These are phyloP conservation scores for Tetraodon nigroviridis DNA, from an alignment of 2,113 vertebrate genomes.

Conservation along the genomic window DNA sequence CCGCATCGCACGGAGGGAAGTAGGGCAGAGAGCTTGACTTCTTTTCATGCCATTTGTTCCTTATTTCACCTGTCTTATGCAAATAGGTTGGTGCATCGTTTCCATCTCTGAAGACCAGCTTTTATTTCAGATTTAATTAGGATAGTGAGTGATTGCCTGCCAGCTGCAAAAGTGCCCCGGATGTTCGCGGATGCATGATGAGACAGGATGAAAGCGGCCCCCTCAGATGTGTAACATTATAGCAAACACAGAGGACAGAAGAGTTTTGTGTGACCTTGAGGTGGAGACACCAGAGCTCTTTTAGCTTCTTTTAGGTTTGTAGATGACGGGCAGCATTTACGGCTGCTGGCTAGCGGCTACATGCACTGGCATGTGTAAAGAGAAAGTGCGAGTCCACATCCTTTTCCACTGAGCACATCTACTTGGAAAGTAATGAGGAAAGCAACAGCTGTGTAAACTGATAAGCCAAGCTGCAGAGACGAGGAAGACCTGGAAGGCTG, in stretches of 20 bases:
- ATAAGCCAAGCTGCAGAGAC: constrained; percentile 53
- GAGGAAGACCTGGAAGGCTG: constrained; percentile 48
- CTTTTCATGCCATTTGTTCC: not conserved
- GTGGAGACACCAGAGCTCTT: constrained; percentile 7
- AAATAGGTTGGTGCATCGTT: too few relatives aligned
- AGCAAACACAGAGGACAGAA: not conserved
- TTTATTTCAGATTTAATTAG: too few relatives aligned
- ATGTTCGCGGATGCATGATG: too few relatives aligned
- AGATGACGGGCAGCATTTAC: constrained; percentile 19
- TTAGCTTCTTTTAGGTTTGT: constrained; percentile 9
- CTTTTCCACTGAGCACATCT: constrained; percentile 10
- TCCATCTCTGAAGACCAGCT: too few relatives aligned
- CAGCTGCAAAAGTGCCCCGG: too few relatives aligned
- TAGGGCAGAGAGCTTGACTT: not conserved
- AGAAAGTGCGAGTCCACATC: constrained; percentile 15
- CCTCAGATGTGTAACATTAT: not conserved
- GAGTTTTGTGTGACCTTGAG: not conserved
- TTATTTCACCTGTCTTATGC: not conserved
- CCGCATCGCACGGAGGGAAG: not conserved
- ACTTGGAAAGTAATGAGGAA: constrained; percentile 28
- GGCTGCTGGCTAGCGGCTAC: constrained; percentile 19
- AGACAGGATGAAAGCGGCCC: too few relatives aligned
- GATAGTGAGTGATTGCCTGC: too few relatives aligned
- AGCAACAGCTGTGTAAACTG: constrained; percentile 65
- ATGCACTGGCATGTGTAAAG: constrained; percentile 14